phyloP scores from a whole-genome alignment of 2,888 invertebrate species.

The Mimumesa dahlbomi region DNA sequence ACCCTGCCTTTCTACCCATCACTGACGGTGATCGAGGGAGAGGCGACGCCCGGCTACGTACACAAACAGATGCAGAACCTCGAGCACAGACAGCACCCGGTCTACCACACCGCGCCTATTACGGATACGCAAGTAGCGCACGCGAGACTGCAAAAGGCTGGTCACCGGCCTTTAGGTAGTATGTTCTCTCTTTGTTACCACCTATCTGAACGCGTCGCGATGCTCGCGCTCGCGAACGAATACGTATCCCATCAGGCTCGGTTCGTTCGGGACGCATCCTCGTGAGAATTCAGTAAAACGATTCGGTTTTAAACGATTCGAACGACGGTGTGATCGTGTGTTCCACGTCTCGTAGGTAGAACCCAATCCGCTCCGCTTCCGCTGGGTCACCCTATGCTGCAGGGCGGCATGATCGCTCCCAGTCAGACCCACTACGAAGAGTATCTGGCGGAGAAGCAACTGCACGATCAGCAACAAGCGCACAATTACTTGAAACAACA shows the following conservation, averaged over 20 bases:
- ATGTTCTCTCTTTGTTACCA: slow-evolving; percentile 71
- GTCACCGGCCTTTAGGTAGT: slow-evolving; percentile 83
- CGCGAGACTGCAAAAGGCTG: slow-evolving; percentile 86
- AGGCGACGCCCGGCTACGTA: slow-evolving; percentile 71
- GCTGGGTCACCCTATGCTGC: slow-evolving; percentile 92
- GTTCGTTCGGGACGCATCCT: no score
- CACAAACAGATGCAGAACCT: slow-evolving; percentile 82
- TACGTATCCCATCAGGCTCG: no score
- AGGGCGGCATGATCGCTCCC: slow-evolving; percentile 80
- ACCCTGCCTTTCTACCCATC: slow-evolving; percentile 88
- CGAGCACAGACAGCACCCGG: slow-evolving; percentile 79
- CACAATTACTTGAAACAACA: slow-evolving; percentile 89
- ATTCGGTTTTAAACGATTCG: slow-evolving; percentile 26
- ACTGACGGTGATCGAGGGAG: slow-evolving; percentile 82
- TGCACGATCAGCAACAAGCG: slow-evolving; percentile 81
- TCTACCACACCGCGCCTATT: slow-evolving; percentile 82
- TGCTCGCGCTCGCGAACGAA: slow-evolving; percentile 40
- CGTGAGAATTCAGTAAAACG: no score
- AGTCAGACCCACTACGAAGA: slow-evolving; percentile 82
- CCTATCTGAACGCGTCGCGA: slow-evolving; percentile 6
- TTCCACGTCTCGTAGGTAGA: slow-evolving; percentile 82
- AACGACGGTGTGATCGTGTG: not conserved
- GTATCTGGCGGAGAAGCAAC: slow-evolving; percentile 82
- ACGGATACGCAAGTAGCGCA: slow-evolving; percentile 86
- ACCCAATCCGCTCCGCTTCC: slow-evolving; percentile 97